Conservation (phyloP, 2,113 vertebrate genomes). For the Rutilus rutilus region DNA sequence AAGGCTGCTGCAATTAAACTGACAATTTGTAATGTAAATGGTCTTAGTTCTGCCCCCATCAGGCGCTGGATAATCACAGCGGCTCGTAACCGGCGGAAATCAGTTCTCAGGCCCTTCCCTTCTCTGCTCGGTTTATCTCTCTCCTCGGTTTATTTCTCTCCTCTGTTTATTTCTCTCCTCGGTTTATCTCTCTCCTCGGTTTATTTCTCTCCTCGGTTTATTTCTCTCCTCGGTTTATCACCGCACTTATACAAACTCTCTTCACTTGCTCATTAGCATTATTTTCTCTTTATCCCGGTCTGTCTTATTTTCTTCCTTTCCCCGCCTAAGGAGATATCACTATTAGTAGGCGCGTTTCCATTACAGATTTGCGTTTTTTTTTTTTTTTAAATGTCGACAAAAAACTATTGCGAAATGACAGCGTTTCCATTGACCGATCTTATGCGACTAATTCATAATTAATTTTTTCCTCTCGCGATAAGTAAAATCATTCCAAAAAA, state of each 20-base stretch:
- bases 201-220: background rate
- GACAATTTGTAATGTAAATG: constrained; percentile 76
- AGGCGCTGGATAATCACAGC: constrained; percentile 67
- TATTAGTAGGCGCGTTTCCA: too few species aligned
- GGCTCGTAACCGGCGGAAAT: constrained; percentile 58
- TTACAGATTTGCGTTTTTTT: too few species aligned
- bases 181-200: background rate
- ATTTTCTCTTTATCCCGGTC: background rate
- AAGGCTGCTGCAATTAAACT: constrained; percentile 67
- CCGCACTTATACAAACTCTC: background rate
- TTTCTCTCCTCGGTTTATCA: background rate
- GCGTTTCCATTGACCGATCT: too few species aligned
- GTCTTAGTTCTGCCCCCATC: constrained; percentile 60
- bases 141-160: background rate
- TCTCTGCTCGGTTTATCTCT: too few species aligned
- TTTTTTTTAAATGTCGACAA: too few species aligned
- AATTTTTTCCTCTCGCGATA: too few species aligned
- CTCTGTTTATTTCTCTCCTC: background rate
- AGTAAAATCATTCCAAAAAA: too few species aligned
- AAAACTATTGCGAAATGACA: too few species aligned
- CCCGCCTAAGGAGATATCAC: too few species aligned
- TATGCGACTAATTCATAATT: too few species aligned
- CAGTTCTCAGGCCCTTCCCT: constrained; percentile 52
- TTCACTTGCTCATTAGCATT: constrained; percentile 36
- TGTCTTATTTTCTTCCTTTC: too few species aligned